Evolutionary conservation across 2,113 vertebrate genomes (phyloP).

Genomic region (Oceanodroma tethys): DNA sequence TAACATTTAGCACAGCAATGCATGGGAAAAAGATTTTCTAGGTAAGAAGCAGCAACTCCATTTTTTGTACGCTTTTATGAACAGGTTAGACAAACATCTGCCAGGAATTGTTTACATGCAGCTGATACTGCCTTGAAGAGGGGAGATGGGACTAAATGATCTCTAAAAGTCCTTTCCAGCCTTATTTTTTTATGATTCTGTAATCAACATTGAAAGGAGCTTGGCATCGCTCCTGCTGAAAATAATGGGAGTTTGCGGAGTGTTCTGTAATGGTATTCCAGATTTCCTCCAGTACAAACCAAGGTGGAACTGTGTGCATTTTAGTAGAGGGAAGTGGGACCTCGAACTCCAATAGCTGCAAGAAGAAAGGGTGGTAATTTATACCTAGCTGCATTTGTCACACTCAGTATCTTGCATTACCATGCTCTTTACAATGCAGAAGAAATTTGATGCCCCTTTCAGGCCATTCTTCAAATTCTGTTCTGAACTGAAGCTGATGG

Average conservation of each 20-base stretch:
- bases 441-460: background rate
- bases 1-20: background rate
- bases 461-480: background rate
- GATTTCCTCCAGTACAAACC: background rate
- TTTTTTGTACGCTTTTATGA: background rate
- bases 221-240: constrained; percentile 34
- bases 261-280: constrained; percentile 22
- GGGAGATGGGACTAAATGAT: constrained; percentile 47
- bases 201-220: constrained; percentile 55
- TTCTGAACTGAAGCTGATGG: background rate
- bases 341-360: background rate
- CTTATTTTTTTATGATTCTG: constrained; percentile 40
- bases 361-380: background rate
- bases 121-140: constrained; percentile 4
- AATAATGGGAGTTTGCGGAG: constrained; percentile 23
- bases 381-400: background rate
- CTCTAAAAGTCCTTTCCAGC: constrained; percentile 62
- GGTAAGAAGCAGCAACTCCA: background rate
- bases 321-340: background rate
- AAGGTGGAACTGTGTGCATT: background rate
- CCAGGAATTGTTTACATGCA: constrained; percentile 55
- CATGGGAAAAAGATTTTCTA: background rate
- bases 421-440: background rate
- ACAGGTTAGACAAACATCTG: constrained; percentile 53
- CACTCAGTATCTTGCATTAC: background rate